Base-by-base conservation (phyloP, 1,140 invertebrate genomes). In the Calliphora vicina region DNA sequence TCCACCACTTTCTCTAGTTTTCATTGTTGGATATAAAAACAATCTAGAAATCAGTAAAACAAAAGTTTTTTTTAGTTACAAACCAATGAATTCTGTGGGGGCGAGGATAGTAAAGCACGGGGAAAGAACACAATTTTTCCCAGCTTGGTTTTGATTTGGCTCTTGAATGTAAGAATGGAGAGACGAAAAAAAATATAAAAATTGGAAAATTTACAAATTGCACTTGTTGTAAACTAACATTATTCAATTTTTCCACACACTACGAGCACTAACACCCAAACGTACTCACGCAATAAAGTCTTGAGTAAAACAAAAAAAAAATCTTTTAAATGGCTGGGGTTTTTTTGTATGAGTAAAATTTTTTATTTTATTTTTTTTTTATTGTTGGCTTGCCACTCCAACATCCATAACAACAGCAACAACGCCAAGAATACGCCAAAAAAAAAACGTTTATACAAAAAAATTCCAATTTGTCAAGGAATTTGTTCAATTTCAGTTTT, bases 151-250 rank as follows among this genome's bases (percentile, higher is more conserved):
- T 57, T 67, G 61, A 67, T 67, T 67, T 67, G 61, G 20, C 61
- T 23, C 61, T 67, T 67, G 61, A 67, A 67, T 67, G n/a, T 17
- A 23, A 23, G 61, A 67, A 67, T 23, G 61, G 20, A 20, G 23
- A 17, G 9, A 67, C n/a, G n/a, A 50, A 50, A 50, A 50, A 50
- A 67, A 67, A 67, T 67, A 67, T 78, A 78, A 78, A 78, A 35
- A 23, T 78, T 42, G 74, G 23, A 78, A 78, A 78, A 45, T 45
- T 78, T 78, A 78, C 74, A 78, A 78, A 78, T 78, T 78, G 74
- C 74, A 78, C 74, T 78, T 78, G 74, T 78, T 78, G 74, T 78
- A 78, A 78, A 78, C 74, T 78, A 78, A 78, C 74, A 78, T 78
- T 78, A 23, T 78, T 78, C 74, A 78, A 78, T 78, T 78, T 78